Percentiles rank a stretch among this genome's conserved stretches.
These are phyloP conservation scores for Sceloporus undulatus DNA, from an alignment of 2,113 vertebrate genomes.

Conservation along the genomic window DNA sequence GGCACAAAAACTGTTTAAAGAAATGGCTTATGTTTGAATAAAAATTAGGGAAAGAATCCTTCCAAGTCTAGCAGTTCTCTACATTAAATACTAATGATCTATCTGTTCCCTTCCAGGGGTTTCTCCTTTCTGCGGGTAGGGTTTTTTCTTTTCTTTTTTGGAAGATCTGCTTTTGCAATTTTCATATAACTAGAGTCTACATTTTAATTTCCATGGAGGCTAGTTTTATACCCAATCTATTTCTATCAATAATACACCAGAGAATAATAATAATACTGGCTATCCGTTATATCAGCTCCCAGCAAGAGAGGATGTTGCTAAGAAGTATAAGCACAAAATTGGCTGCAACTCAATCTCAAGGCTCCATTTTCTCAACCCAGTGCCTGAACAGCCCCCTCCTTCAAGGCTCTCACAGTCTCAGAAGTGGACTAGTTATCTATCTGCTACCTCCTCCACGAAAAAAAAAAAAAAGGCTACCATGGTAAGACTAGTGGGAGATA, in stretches of 20 bases:
- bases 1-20: background rate
- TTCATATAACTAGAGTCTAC: constrained; percentile 60
- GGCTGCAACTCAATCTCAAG: background rate
- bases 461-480: no score
- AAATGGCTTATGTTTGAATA: constrained; percentile 4
- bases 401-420: no score
- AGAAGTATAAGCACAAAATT: background rate
- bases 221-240: constrained; percentile 21
- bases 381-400: no score
- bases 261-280: background rate
- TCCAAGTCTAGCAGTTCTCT: constrained; percentile 13
- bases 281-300: background rate
- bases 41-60: background rate
- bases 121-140: constrained; percentile 17
- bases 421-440: no score
- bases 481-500: no score
- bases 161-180: constrained; percentile 32
- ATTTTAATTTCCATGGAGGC: background rate
- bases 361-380: no score
- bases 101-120: constrained; percentile 44
- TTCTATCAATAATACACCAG: constrained; percentile 61
- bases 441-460: no score
- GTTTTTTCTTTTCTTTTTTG: constrained; percentile 42
- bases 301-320: background rate
- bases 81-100: constrained; percentile 31